Evolutionary conservation across 2,797 vertebrate species (phyloP).

Genomic region (Sternotherus odoratus): DNA sequence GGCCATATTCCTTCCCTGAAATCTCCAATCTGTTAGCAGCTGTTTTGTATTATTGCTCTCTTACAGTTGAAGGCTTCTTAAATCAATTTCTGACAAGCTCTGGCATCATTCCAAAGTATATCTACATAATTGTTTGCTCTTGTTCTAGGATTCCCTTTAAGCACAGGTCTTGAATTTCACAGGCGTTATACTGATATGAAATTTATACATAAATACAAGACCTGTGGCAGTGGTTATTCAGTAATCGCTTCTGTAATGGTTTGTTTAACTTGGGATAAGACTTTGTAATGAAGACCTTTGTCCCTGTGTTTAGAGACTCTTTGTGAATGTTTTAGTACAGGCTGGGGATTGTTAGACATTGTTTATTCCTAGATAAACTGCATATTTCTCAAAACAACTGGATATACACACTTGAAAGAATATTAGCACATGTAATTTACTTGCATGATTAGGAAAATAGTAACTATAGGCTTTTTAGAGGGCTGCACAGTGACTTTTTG

Average conservation of each 20-base stretch:
- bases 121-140: not conserved
- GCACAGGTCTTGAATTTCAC: not conserved
- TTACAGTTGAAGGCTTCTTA: not conserved
- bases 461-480: not conserved
- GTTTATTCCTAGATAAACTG: not conserved
- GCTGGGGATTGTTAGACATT: not conserved
- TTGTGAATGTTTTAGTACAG: not conserved
- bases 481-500: not conserved
- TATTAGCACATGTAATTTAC: not conserved
- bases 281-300: constrained; percentile 39
- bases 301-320: constrained; percentile 6
- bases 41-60: not conserved
- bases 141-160: not conserved
- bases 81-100: not conserved
- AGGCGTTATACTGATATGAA: not conserved
- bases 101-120: not conserved
- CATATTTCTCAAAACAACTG: not conserved
- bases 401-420: not conserved
- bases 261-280: constrained; percentile 16
- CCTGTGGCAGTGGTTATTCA: not conserved
- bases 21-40: not conserved
- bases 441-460: not conserved
- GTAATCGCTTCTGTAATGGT: not conserved
- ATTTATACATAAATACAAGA: not conserved
- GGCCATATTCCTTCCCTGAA: not conserved